Base-by-base conservation (phyloP, 2,888 invertebrate species). In the Meiosimyza decipiens region DNA sequence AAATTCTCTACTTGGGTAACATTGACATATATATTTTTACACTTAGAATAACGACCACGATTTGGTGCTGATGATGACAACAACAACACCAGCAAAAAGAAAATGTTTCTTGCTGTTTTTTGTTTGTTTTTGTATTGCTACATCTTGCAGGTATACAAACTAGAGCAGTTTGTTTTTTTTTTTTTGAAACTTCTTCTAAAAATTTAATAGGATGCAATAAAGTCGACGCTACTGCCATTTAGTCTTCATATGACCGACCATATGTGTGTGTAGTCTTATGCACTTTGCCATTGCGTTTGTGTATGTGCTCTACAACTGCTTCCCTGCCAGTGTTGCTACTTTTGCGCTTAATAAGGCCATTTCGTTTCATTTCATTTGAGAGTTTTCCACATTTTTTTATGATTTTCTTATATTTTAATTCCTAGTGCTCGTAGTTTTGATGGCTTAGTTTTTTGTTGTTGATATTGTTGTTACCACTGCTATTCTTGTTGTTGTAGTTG, bases 191-290 rank as follows among this genome's bases (percentile, higher is more conserved):
- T 40, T 40, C 40, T 40, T 40, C 40, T 40, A 40, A 13, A 16
- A 47, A n/a, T 69, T 69, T 69, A 69, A 69, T 69, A 60, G 60
- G 62, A 69, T 59, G 62, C 62, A 16, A 69, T 69, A 69, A 68
- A 59, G 68, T 57, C 51, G 55, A 54, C 40, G 40, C 9, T 40
- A 40, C 40, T 40, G 40, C 9, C 2, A 40, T 64, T 64, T 6
- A 18, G 15, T 51, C 22, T 15, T 40, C 9, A 40, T 40, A 40
- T 40, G 40, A 40, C 40, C 40, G 9, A 40, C 40, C 40, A 40
- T 40, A 40, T 40, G 40, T 40, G 40, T 40, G 40, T 40, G 7
- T 40, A 4, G 18, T 49, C 50, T 63, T 22, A 63, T 63, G 49
- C 16, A n/a, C 6, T 63, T 63, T 63, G 3, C 49, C 63, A 49